Evolutionary conservation across 1,140 invertebrate genomes (phyloP), one percentile per base, ranked within the genome.

Genomic region (Drosophila trapezifrons): DNA sequence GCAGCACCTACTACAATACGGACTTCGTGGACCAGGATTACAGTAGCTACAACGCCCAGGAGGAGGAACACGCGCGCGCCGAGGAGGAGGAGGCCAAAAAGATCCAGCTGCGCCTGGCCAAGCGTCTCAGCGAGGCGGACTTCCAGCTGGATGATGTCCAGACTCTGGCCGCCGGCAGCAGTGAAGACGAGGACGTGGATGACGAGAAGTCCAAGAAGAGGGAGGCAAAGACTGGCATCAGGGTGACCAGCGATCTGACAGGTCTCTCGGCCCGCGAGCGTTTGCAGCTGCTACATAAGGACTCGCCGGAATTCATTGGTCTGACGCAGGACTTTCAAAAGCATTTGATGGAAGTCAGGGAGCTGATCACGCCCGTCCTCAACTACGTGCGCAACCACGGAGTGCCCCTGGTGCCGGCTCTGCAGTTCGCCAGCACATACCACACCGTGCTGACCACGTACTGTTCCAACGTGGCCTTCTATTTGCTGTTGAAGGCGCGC

Each of bases 11-110:
- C 92, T 98, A 97, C 92, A 95, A 95, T 45, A 96, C 97, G 1
- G 97, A 98, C 93, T 98, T 97, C 92, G 95, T 97, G 15, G 97
- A 98, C 93, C 94, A 95, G 77, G 97, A 98, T 93, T 97, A 96
- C 94, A 94, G 95, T 40, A 95, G 94, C 22, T 96, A 95, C 92
- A 94, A 94, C 71, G 94, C 95, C 74, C 76, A 96, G 82, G 95
- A 96, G 85, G 94, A 96, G 78, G 94, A 95, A 78, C 93, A 94
- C 62, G 97, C 97, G 20, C 94, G 95, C 70, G 93, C 96, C 73
- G 97, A 98, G 93, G 97, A 98, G 92, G 93, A 96, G 76, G 97
- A 98, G 93, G 97, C 97, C 3, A 94, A 94, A 90, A 95, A 94
- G 79, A 95, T 98, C 59, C 97, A 98, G 89, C 94, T 95, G 86